Evolutionary conservation across 2,113 vertebrate genomes (phyloP).

Genomic region (Cnemophilus loriae): DNA sequence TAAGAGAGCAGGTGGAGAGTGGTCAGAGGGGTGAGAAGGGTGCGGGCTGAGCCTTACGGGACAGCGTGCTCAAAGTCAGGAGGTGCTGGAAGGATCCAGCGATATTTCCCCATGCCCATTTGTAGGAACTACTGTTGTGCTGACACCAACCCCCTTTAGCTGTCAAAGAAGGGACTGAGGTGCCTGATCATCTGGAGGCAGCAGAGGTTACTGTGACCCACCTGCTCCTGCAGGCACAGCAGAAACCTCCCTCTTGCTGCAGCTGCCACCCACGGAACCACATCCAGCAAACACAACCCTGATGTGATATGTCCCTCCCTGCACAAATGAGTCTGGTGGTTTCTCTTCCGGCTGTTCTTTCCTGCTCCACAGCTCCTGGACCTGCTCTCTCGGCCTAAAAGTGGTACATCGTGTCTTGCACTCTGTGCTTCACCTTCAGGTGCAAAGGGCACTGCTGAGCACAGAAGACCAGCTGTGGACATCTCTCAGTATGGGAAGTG

Average conservation of each 20-base stretch:
- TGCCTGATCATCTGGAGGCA: not conserved
- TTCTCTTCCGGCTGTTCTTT: not conserved
- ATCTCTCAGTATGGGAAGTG: not conserved
- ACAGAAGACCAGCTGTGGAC: not conserved
- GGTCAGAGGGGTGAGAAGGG: not conserved
- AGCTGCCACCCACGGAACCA: not conserved
- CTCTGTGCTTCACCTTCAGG: not conserved
- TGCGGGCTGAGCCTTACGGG: not conserved
- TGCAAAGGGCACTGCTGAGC: not conserved
- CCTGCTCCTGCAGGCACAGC: not conserved
- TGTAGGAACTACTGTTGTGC: not conserved
- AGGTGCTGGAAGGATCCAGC: not conserved
- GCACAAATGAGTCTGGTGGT: not conserved
- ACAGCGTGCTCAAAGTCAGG: not conserved
- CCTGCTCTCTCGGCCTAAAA: not conserved
- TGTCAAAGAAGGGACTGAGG: not conserved
- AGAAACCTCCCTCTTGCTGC: not conserved
- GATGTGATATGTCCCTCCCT: not conserved
- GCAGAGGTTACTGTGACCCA: not conserved
- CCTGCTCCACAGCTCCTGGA: not conserved
- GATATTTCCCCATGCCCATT: not conserved
- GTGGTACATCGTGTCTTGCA: not conserved
- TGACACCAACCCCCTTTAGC: not conserved
- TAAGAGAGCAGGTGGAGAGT: not conserved
- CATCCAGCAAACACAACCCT: not conserved